Evolutionary conservation across 2,888 invertebrate species (phyloP).

Genomic region (Chelonus formosanus): DNA sequence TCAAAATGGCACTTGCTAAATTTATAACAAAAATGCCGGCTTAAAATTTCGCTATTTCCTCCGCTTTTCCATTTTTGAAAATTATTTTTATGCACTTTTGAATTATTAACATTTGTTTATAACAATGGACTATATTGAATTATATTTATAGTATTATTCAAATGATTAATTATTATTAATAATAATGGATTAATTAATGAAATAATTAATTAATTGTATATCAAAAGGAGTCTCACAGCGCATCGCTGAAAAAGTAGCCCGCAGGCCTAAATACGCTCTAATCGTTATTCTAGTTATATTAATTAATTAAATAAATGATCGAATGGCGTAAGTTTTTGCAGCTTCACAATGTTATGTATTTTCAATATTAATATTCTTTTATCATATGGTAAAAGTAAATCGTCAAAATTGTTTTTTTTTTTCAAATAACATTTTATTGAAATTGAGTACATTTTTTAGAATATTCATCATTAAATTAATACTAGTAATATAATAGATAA

Average conservation of each 20-base stretch:
- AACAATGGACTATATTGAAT: too few species aligned
- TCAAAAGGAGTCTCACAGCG: conserved; percentile 51
- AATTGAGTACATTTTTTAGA: too few species aligned
- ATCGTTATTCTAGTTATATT: conserved; percentile 44
- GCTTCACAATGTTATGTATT: too few species aligned
- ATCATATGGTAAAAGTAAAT: too few species aligned
- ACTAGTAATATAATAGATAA: too few species aligned
- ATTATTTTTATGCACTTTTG: too few species aligned
- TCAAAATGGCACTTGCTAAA: background rate
- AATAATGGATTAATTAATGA: too few species aligned
- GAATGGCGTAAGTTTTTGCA: background rate
- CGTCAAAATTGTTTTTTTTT: too few species aligned
- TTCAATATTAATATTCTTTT: too few species aligned
- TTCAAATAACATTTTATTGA: too few species aligned
- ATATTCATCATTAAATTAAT: too few species aligned
- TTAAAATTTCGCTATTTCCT: conserved; percentile 22
- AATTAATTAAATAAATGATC: background rate
- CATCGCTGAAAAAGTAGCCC: conserved; percentile 61
- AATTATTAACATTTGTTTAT: too few species aligned
- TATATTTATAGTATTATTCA: conserved; percentile 26
- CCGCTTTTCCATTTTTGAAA: conserved; percentile 12
- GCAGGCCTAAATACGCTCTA: conserved; percentile 62
- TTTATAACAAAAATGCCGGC: conserved; percentile 9
- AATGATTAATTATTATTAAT: conserved; percentile 33
- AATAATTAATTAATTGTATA: conserved; percentile 34